A percentile compares a stretch with the other conserved stretches of the same genome.
Conservation (phyloP, 2,113 vertebrate species). For the Orientallactaga bullata region DNA sequence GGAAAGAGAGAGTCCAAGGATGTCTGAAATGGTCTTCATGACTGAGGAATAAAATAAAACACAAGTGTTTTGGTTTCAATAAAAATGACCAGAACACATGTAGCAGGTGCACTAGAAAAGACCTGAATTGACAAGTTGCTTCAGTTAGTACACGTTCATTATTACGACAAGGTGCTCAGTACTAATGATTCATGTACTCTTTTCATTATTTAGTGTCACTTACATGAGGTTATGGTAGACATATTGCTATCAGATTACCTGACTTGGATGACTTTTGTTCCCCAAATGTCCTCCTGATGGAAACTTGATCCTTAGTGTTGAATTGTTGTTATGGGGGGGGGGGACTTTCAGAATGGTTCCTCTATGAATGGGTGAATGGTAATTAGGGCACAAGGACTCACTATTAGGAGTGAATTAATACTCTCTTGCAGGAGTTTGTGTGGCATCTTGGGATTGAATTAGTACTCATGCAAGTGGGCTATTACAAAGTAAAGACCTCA, state of each 20-base stretch:
- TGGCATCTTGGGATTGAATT: neutral
- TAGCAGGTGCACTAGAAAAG: neutral
- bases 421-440: neutral
- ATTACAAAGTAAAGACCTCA: neutral
- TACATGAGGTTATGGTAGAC: neutral
- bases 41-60: neutral
- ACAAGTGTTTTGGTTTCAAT: neutral
- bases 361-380: no score
- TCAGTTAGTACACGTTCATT: neutral
- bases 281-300: neutral
- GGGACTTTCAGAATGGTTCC: no score
- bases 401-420: neutral
- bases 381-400: neutral
- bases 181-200: neutral
- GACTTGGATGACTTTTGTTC: neutral
- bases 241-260: neutral
- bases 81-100: neutral
- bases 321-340: neutral
- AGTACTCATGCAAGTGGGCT: neutral
- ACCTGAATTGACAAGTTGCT: neutral
- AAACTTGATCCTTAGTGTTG: neutral
- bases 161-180: neutral
- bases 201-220: neutral
- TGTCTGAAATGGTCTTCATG: neutral
- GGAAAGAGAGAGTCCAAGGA: neutral